phyloP scores from a whole-genome alignment of 2,888 invertebrate species.

The Tachystola acroxantha region DNA sequence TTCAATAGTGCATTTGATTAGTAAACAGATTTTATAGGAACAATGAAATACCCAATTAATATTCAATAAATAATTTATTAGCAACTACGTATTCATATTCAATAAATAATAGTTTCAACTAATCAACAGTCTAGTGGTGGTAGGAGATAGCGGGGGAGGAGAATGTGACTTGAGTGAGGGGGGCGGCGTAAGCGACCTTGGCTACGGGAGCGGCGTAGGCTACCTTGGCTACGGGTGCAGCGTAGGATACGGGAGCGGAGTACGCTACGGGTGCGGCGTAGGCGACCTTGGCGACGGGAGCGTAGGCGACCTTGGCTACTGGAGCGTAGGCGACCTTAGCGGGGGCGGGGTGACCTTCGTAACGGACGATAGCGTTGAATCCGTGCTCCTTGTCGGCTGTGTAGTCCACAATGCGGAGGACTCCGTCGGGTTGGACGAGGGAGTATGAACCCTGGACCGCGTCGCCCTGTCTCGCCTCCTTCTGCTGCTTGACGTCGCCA shows the following conservation, averaged over 20 bases:
- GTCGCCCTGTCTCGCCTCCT: slow-evolving; percentile 60
- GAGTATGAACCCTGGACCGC: slow-evolving; percentile 67
- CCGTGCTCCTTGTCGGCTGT: slow-evolving; percentile 49
- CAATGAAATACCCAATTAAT: slow-evolving; percentile 13
- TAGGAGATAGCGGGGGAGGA: slow-evolving; percentile 58
- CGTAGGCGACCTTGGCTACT: slow-evolving; percentile 27
- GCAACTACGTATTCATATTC: slow-evolving; percentile 15
- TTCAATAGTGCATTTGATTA: too few species aligned
- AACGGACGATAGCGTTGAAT: slow-evolving; percentile 35
- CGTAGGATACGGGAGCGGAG: slow-evolving; percentile 25
- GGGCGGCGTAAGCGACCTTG: slow-evolving; percentile 23
- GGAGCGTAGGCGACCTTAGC: slow-evolving; percentile 29
- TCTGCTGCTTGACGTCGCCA: slow-evolving; percentile 68
- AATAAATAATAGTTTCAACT: slow-evolving; percentile 18
- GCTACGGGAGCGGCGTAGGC: slow-evolving; percentile 25
- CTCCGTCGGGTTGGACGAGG: slow-evolving; percentile 65
- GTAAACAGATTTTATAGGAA: too few species aligned
- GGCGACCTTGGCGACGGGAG: slow-evolving; percentile 29
- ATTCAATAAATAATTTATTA: slow-evolving; percentile 40
- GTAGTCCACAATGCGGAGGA: slow-evolving; percentile 65
- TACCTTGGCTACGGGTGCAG: slow-evolving; percentile 32
- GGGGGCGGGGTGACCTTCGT: slow-evolving; percentile 28
- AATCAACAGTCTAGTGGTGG: slow-evolving; percentile 43
- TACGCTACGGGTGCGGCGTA: slow-evolving; percentile 26
- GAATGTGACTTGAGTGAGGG: slow-evolving; percentile 33